Percentiles rank a stretch among this genome's conserved stretches.
These are phyloP conservation scores for Uropetala carovei DNA, from an alignment of 2,888 invertebrate species.

Conservation along the genomic window DNA sequence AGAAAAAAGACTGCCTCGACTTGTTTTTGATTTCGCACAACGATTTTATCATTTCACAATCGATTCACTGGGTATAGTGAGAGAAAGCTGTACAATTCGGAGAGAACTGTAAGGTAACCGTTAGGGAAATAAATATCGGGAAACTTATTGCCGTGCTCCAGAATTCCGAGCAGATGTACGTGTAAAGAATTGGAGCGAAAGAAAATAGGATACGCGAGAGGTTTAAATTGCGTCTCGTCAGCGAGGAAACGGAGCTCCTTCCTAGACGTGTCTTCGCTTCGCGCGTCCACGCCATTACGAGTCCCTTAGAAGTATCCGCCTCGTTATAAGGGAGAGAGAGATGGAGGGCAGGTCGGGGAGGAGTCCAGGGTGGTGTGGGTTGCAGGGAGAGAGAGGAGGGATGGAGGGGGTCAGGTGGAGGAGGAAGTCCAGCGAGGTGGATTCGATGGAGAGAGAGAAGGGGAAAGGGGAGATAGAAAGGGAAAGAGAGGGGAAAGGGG, in stretches of 20 bases:
- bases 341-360: background rate
- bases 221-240: background rate
- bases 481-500: too few relatives aligned
- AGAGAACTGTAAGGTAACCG: background rate
- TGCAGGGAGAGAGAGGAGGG: background rate
- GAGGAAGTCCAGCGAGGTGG: too few relatives aligned
- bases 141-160: background rate
- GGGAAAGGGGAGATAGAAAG: too few relatives aligned
- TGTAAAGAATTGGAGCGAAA: background rate
- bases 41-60: too few relatives aligned
- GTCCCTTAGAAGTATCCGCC: constrained; percentile 1
- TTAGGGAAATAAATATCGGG: background rate
- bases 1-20: too few relatives aligned
- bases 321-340: background rate
- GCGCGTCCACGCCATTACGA: background rate
- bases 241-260: background rate
- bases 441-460: too few relatives aligned
- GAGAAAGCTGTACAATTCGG: background rate
- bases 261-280: background rate
- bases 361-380: too few relatives aligned
- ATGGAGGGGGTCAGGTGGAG: too few relatives aligned
- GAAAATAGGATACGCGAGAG: background rate
- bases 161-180: background rate
- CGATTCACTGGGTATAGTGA: too few relatives aligned
- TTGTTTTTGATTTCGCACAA: too few relatives aligned